These are phyloP conservation scores for Argyrosomus japonicus DNA, from an alignment of 2,113 vertebrate genomes.

Conservation along the genomic window DNA sequence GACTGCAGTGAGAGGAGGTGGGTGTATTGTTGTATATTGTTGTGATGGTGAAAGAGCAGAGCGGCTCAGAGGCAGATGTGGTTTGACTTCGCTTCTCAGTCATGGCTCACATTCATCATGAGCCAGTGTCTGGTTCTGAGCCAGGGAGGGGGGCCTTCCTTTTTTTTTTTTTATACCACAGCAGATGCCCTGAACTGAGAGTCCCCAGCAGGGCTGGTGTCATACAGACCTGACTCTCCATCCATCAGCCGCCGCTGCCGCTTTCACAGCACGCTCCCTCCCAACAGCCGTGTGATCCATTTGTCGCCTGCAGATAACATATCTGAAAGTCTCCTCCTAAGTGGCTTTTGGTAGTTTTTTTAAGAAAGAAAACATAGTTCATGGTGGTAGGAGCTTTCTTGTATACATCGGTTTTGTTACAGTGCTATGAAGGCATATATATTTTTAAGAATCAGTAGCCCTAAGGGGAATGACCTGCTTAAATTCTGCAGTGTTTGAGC, in stretches of 20 bases:
- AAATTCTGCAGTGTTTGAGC: neutral
- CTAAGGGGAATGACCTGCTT: neutral
- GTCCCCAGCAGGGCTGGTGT: conserved; percentile 54
- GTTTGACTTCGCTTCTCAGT: conserved; percentile 64
- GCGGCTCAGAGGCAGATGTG: conserved; percentile 44
- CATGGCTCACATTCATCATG: conserved; percentile 69
- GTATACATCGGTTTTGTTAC: neutral
- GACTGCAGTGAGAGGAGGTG: conserved; percentile 29
- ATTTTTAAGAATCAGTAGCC: neutral
- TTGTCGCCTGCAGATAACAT: conserved; percentile 48
- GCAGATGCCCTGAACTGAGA: conserved; percentile 66
- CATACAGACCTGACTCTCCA: conserved; percentile 58
- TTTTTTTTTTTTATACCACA: conserved; percentile 11
- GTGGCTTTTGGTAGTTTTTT: neutral
- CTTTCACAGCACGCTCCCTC: conserved; percentile 9
- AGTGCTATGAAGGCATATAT: neutral
- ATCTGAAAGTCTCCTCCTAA: conserved; percentile 16
- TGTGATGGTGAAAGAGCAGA: conserved; percentile 50
- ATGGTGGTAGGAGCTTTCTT: neutral
- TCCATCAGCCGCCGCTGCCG: conserved; percentile 56
- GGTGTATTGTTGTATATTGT: conserved; percentile 44
- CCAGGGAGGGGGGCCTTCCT: conserved; percentile 47
- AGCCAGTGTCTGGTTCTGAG: conserved; percentile 54
- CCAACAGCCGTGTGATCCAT: conserved; percentile 37
- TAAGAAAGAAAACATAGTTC: neutral